Percentiles rank a stretch among this genome's conserved stretches.
Evolutionary conservation across 2,113 vertebrate genomes (phyloP).

Genomic region (Apteryx mantelli): DNA sequence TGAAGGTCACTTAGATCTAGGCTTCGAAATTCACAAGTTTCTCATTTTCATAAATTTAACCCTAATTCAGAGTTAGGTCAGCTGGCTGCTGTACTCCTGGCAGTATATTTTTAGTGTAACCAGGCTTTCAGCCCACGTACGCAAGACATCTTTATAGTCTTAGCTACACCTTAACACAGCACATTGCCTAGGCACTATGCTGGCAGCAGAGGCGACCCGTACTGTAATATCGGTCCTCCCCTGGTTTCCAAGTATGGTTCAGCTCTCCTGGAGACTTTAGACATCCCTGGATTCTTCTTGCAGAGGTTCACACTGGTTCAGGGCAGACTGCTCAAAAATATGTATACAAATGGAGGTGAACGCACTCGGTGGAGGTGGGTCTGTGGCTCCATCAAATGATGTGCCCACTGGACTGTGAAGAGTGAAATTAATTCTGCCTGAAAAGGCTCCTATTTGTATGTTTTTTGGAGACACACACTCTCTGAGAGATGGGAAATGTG

Average conservation of each 20-base stretch:
- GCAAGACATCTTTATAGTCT: not conserved
- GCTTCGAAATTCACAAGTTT: not conserved
- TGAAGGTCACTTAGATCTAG: not conserved
- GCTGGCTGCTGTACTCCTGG: not conserved
- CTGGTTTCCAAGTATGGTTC: not conserved
- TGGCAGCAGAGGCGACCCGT: not conserved
- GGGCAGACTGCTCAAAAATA: not conserved
- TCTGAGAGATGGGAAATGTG: not conserved
- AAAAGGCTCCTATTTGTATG: not conserved
- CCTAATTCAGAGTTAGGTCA: not conserved
- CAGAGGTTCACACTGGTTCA: not conserved
- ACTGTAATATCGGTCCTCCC: not conserved
- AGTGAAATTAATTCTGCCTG: constrained; percentile 47
- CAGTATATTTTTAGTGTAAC: not conserved
- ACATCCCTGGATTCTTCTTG: not conserved
- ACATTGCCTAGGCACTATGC: not conserved
- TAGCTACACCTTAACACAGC: not conserved
- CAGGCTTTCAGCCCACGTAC: not conserved
- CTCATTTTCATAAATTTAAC: not conserved
- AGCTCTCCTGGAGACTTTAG: not conserved
- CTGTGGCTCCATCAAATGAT: constrained; percentile 15
- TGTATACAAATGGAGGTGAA: not conserved
- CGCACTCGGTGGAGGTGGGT: not conserved
- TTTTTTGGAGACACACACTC: not conserved
- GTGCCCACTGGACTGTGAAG: not conserved